Conservation (phyloP, 1,140 invertebrate species). For the Spodoptera frugiperda region DNA sequence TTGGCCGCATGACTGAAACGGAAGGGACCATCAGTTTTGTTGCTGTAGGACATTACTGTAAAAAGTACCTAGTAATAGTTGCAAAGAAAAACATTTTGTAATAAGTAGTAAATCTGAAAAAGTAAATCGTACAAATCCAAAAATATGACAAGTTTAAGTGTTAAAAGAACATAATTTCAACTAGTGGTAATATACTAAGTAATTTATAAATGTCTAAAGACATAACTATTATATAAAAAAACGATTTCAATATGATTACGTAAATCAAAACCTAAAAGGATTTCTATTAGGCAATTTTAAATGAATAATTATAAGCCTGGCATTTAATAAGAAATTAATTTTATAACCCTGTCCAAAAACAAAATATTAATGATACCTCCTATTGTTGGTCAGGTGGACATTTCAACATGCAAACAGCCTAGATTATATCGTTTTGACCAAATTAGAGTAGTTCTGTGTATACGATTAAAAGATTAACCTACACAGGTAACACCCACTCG, state of each 20-base stretch:
- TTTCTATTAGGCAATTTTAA: too few species aligned
- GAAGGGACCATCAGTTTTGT: conserved; percentile 37
- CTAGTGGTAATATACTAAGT: too few species aligned
- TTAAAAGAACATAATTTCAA: too few species aligned
- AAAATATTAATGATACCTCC: background rate
- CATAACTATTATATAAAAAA: too few species aligned
- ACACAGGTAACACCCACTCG: conserved; percentile 18
- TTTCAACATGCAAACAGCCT: conserved; percentile 25
- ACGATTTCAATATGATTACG: too few species aligned
- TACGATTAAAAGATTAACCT: conserved; percentile 10
- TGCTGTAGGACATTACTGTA: background rate
- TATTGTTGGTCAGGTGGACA: conserved; percentile 11
- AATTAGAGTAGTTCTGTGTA: conserved; percentile 16
- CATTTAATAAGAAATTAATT: conserved; percentile 3
- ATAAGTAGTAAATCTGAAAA: background rate
- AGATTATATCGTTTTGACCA: conserved; percentile 29
- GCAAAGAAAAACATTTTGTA: too few species aligned
- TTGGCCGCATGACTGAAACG: conserved; percentile 76
- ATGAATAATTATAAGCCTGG: too few species aligned
- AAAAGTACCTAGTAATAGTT: too few species aligned
- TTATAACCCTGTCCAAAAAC: background rate
- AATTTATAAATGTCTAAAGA: too few species aligned
- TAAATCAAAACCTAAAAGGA: too few species aligned
- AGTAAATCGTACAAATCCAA: too few species aligned
- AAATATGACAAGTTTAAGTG: too few species aligned